A percentile compares a stretch with the other conserved stretches of the same genome.
Evolutionary conservation across 2,888 invertebrate genomes (phyloP).

Genomic region (Euzetes globulus): DNA sequence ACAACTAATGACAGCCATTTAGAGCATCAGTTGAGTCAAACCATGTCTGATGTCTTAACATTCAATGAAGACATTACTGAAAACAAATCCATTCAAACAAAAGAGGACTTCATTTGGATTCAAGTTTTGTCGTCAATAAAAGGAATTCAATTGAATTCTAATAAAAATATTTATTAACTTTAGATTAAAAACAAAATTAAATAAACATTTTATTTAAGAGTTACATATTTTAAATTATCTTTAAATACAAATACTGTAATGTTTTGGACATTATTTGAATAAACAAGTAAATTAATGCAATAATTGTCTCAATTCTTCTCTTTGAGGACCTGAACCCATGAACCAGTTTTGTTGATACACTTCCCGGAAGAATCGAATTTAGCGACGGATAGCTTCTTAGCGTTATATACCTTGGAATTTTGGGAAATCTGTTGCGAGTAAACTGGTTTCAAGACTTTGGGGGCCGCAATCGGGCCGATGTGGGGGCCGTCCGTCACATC

Average conservation of each 20-base stretch:
- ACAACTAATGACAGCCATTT: neutral
- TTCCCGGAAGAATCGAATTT: neutral
- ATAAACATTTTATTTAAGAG: too few species aligned
- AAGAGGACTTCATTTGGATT: slow-evolving; percentile 7
- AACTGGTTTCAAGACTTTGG: neutral
- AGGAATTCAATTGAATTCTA: neutral
- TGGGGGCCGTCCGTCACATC: neutral
- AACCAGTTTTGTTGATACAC: slow-evolving; percentile 4
- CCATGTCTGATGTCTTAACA: neutral
- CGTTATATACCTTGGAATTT: too few species aligned
- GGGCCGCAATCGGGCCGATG: too few species aligned
- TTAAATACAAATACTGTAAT: too few species aligned
- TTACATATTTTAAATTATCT: too few species aligned
- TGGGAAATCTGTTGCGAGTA: too few species aligned
- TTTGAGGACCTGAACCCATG: neutral
- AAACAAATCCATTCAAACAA: neutral
- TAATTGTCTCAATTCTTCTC: neutral
- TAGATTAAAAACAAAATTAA: too few species aligned
- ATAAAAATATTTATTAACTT: neutral
- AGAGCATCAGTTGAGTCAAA: neutral
- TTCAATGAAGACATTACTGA: neutral
- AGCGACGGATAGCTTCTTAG: slow-evolving; percentile 1
- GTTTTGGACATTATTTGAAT: too few species aligned
- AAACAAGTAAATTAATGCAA: too few species aligned
- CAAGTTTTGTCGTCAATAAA: slow-evolving; percentile 8